Evolutionary conservation across 2,797 vertebrate genomes (phyloP), one percentile per base, ranked within the genome.

Genomic region (Cossypha polioptera): DNA sequence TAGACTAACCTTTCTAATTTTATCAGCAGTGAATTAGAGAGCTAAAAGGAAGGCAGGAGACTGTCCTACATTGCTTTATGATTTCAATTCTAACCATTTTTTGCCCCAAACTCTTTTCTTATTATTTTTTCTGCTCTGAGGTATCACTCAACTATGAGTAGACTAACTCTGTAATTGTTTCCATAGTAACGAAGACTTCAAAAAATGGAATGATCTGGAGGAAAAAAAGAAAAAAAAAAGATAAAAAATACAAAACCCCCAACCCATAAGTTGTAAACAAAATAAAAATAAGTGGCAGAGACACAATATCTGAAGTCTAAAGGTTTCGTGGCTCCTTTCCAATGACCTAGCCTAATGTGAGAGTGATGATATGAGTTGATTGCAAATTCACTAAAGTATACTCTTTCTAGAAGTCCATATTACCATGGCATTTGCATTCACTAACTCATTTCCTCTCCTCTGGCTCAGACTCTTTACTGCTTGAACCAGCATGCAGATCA

Each of bases 151-250:
- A 29, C 61, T 85, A 48, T 47, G 33, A 76, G 61, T 50, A 69
- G 75, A 63, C 35, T 48, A 81, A 61, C 31, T 36, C 12, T 69
- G 42, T 94, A 88, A 88, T 71, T 86, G 93, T 97, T 97, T 93
- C 97, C 92, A 94, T 96, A 62, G 94, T 68, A 77, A 96, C 96
- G 74, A 95, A 88, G 57, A 48, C 36, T 88, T 94, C 29, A 67
- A 88, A 91, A 80, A 47, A 55, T 47, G 7, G 42, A 94, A 91
- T 59, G 66, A 81, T 25, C 19, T 45, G 47, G 17, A 82, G 57
- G 82, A 18, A 25, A 26, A 40, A 67, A 50, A 65, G 66, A 50
- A 47, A 74, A 33, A 17, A 7, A 7, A 25, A 58, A 9, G 28
- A 26, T 33, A 21, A 31, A 48, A 33, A 31, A 36, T 13, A 38